Percentiles rank a stretch among this genome's conserved stretches.
These are phyloP conservation scores for Deroplatys truncata DNA, from an alignment of 2,888 invertebrate genomes.

Conservation along the genomic window DNA sequence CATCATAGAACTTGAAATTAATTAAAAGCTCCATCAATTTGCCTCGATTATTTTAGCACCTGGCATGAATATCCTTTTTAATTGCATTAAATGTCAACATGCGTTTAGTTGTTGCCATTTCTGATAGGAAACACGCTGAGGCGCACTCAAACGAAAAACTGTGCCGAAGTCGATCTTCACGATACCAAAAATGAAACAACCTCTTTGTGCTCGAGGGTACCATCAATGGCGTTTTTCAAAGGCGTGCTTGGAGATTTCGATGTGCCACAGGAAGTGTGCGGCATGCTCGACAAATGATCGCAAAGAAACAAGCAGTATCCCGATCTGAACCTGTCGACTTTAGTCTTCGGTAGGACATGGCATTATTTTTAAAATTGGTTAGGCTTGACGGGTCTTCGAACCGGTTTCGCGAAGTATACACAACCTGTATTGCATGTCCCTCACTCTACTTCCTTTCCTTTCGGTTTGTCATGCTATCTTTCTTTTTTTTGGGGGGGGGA, in stretches of 20 bases:
- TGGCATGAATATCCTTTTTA: too few species aligned
- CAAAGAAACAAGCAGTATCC: not conserved
- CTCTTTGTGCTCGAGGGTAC: too few species aligned
- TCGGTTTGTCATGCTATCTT: not conserved
- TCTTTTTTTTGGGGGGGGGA: too few species aligned
- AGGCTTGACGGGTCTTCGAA: not conserved
- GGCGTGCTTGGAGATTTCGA: not conserved
- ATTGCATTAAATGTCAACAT: too few species aligned
- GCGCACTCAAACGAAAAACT: too few species aligned
- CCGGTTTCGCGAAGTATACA: not conserved
- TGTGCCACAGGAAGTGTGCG: not conserved
- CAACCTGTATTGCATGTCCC: not conserved
- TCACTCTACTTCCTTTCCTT: not conserved
- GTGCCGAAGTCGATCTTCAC: too few species aligned
- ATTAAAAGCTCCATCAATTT: too few species aligned
- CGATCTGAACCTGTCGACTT: not conserved
- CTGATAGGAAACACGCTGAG: too few species aligned
- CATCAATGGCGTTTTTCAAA: not conserved
- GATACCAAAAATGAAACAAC: too few species aligned
- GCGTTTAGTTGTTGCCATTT: too few species aligned
- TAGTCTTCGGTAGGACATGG: not conserved
- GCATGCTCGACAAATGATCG: not conserved
- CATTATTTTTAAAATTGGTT: constrained; percentile 5
- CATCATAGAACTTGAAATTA: too few species aligned
- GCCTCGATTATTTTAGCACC: too few species aligned